A percentile compares a stretch with the other conserved stretches of the same genome.
These are phyloP conservation scores for Turdus rufiventris DNA, from an alignment of 2,113 vertebrate species.

Conservation along the genomic window DNA sequence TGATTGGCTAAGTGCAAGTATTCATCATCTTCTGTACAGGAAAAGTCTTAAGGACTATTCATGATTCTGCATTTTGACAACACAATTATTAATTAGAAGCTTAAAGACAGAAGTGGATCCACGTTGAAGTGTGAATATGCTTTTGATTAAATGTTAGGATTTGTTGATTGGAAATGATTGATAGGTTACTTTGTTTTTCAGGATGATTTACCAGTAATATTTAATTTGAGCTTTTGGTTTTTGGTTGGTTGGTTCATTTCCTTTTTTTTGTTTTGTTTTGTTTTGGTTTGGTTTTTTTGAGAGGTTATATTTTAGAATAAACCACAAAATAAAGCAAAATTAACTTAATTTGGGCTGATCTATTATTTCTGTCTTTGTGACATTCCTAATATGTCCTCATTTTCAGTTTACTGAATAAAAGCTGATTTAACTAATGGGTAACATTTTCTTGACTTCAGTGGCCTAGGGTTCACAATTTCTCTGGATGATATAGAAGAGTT, in stretches of 20 bases:
- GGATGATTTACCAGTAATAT: background rate
- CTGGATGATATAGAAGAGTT: background rate
- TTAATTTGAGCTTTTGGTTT: background rate
- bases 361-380: background rate
- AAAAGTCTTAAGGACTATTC: constrained; percentile 16
- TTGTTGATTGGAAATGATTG: constrained; percentile 51
- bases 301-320: background rate
- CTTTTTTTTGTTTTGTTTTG: background rate
- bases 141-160: constrained; percentile 45
- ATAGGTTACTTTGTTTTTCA: constrained; percentile 4
- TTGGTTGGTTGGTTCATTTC: background rate
- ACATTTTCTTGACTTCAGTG: background rate
- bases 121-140: constrained; percentile 5
- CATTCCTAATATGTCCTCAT: background rate
- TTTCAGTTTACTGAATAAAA: background rate
- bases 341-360: background rate
- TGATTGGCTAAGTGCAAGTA: background rate
- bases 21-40: constrained; percentile 15
- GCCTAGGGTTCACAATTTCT: background rate
- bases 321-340: background rate
- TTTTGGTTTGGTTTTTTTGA: background rate
- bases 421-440: background rate
- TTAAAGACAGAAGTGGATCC: constrained; percentile 39
- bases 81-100: constrained; percentile 48
- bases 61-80: constrained; percentile 39